Evolutionary conservation across 2,797 vertebrate species (phyloP), one percentile per base, ranked within the genome.

Genomic region (Kryptopterus vitreolus): DNA sequence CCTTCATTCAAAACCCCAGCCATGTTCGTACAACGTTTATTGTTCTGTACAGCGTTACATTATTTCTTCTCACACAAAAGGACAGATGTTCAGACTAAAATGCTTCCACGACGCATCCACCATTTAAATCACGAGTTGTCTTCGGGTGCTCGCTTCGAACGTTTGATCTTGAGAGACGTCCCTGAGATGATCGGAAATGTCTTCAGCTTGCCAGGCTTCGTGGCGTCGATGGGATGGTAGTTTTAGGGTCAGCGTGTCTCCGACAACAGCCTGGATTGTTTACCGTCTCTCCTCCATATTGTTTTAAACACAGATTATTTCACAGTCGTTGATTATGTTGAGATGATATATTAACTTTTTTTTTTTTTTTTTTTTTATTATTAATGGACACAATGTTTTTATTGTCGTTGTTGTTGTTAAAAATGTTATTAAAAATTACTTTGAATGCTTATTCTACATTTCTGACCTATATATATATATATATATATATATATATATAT

Each of bases 161-260:
- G 29, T n/a, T 72, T 35, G 69, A 55, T 55, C 50, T 55, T 55
- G 50, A 55, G 46, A 10, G 20, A 35, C 50, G 16, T 66, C 86
- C 87, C 88, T 87, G 73, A 90, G 90, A 92, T 93, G 92, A 92
- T 91, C 87, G 90, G 86, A 90, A 91, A 92, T 89, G 90, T 90
- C 90, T 92, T 92, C 90, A 91, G 89, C 90, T 90, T 88, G 86
- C 50, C 65, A 71, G 72, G 77, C 46, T 68, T 73, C 33, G 68
- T 71, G 53, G 76, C 77, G 10, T 55, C 73, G 66, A 46, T 43
- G 43, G n/a, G 62, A 72, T 15, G 80, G 82, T 85, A 86, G 91
- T 90, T 88, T 88, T 71, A 87, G 88, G 90, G 91, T 91, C 90
- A 89, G 86, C 81, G 26, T 70, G 50, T 70, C 71, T 11, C 52